A percentile compares a stretch with the other conserved stretches of the same genome.
Evolutionary conservation across 2,113 vertebrate species (phyloP).

Genomic region (Antigone vipio): DNA sequence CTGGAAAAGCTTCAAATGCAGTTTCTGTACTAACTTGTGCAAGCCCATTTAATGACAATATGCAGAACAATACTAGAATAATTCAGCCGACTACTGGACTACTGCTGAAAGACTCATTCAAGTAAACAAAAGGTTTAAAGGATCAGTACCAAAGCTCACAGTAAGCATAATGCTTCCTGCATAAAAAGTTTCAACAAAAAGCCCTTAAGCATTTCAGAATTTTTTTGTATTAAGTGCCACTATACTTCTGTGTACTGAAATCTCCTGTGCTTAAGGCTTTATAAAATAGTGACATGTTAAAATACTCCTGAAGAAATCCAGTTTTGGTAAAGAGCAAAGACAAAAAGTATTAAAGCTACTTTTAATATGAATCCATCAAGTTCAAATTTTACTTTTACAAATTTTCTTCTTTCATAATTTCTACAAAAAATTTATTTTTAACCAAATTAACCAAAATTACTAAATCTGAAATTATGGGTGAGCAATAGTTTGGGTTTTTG

Average conservation of each 20-base stretch:
- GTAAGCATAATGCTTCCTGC: neutral
- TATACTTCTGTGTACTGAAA: neutral
- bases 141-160: conserved; percentile 14
- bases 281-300: neutral
- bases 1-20: neutral
- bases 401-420: neutral
- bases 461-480: neutral
- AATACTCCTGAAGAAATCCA: neutral
- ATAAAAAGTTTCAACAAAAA: neutral
- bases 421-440: neutral
- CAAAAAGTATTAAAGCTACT: neutral
- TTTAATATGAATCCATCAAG: neutral
- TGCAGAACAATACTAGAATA: neutral
- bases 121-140: conserved; percentile 46
- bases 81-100: neutral
- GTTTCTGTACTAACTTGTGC: neutral
- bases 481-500: neutral
- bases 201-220: neutral
- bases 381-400: neutral
- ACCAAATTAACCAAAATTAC: neutral
- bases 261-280: neutral
- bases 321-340: neutral
- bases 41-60: neutral
- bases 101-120: neutral
- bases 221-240: neutral